A percentile compares a stretch with the other conserved stretches of the same genome.
Evolutionary conservation across 37 sponge, comb jelly and placozoan species (phyloP).

Genomic region (Cliona cf. orientalis): DNA sequence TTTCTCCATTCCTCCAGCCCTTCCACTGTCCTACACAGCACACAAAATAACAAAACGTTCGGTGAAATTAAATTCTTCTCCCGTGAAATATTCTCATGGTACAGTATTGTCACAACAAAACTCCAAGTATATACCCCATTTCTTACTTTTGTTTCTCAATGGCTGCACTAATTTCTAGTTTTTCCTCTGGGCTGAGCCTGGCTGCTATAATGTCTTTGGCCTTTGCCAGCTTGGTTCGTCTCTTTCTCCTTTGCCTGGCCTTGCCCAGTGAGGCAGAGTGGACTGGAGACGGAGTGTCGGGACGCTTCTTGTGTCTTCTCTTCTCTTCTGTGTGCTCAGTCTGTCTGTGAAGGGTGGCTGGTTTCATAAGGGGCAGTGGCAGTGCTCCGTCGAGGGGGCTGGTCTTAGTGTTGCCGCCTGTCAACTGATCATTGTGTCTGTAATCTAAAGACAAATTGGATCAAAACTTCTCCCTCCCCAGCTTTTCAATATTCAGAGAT

Average conservation of each 20-base stretch:
- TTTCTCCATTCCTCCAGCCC: slow-evolving; percentile 64
- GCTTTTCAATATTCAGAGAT: background rate
- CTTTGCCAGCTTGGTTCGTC: no score
- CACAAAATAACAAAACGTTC: no score
- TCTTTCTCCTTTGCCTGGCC: background rate
- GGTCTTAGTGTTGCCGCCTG: no score
- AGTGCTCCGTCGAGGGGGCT: background rate
- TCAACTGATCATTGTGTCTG: no score
- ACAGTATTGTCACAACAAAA: background rate
- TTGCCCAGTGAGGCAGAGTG: background rate
- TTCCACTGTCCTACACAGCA: slow-evolving; percentile 56
- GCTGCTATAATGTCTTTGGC: slow-evolving; percentile 3
- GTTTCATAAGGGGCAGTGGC: slow-evolving; percentile 7
- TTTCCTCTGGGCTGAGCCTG: background rate
- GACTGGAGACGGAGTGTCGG: background rate
- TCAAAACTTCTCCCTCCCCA: background rate
- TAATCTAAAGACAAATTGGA: background rate
- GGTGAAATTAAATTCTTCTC: no score
- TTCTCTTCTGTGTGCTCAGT: background rate
- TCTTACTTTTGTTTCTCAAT: slow-evolving; percentile 44
- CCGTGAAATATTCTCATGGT: background rate
- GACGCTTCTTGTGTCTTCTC: background rate
- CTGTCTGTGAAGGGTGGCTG: slow-evolving; percentile 11
- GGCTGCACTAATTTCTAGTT: slow-evolving; percentile 13
- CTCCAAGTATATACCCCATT: background rate